A percentile compares a stretch with the other conserved stretches of the same genome.
These are phyloP conservation scores for Chalcosyrphus nemorum DNA, from an alignment of 2,888 invertebrate genomes.

Conservation along the genomic window DNA sequence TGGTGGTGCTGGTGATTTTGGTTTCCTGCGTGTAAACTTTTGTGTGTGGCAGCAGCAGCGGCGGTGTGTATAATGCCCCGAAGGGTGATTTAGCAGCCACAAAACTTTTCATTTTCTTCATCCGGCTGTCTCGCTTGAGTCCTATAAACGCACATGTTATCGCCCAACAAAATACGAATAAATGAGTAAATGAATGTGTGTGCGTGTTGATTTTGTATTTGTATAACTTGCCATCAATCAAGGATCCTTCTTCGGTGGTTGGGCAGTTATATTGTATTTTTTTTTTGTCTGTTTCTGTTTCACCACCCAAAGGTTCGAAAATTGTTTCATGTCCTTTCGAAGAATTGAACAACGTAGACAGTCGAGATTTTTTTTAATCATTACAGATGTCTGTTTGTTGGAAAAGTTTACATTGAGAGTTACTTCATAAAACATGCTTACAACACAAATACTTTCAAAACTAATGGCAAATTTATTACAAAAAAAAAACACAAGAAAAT, in stretches of 20 bases:
- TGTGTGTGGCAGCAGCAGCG: too few relatives aligned
- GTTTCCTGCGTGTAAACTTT: slow-evolving; percentile 58
- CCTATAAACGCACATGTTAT: slow-evolving; percentile 65
- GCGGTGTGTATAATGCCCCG: slow-evolving; percentile 59
- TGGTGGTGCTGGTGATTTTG: slow-evolving; percentile 6
- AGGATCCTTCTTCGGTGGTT: slow-evolving; percentile 27
- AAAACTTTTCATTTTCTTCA: slow-evolving; percentile 67
- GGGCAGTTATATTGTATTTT: too few relatives aligned
- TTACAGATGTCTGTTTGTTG: too few relatives aligned
- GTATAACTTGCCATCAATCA: slow-evolving; percentile 57
- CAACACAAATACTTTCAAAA: slow-evolving; percentile 10
- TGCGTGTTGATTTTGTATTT: slow-evolving; percentile 1
- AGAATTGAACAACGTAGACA: too few relatives aligned
- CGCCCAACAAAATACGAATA: slow-evolving; percentile 54
- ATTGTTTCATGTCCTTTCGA: slow-evolving; percentile 16
- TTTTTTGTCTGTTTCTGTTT: slow-evolving; percentile 36
- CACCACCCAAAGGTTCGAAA: slow-evolving; percentile 44
- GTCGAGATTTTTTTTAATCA: too few relatives aligned
- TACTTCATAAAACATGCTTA: slow-evolving; percentile 31
- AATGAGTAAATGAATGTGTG: slow-evolving; percentile 48
- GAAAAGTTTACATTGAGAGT: not conserved
- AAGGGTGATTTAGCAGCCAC: slow-evolving; percentile 71
- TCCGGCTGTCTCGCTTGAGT: slow-evolving; percentile 43
- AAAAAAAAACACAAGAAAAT: not conserved
- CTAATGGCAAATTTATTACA: slow-evolving; percentile 18